Base-by-base conservation (phyloP, 2,888 invertebrate species). In the Melieria omissa region DNA sequence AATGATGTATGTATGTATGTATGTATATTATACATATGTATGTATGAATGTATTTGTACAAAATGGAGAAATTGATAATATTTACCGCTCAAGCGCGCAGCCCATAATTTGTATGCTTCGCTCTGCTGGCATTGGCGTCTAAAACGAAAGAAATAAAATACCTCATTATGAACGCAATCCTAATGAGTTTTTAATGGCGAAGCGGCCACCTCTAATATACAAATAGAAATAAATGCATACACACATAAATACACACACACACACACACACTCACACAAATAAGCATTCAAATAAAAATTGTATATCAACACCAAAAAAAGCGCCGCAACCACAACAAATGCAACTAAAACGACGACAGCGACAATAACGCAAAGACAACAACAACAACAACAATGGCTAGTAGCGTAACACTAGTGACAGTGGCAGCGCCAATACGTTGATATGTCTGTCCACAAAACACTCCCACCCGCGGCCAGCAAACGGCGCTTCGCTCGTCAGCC, bases 141-240 rank as follows among this genome's bases (percentile, higher is more conserved):
- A 49, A 49, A 49, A 49, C 49, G 9, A 10, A 9, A 49, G 10
- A 9, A 10, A 12, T 42, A 47, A 52, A 16, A 29, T 44, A 12
- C 47, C 55, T 63, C 57, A 73, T 66, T 71, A 67, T 52, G 63
- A 64, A 64, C 63, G 58, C 70, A 61, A 55, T 63, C 52, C 81
- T 83, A 82, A 83, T 82, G 83, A 78, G 80, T 82, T 83, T 82
- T 83, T 82, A 83, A 82, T 82, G 83, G 81, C 79, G 76, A 62
- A 29, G 29, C 29, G 29, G 46, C 47, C 49, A 14, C 63, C 29
- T 12, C 12, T 7, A 16, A 42, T 7, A 41, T 14, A 41, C 46
- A 64, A 41, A 49, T 52, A 62, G 42, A 54, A 65, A 5, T 46
- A 70, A 65, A 44, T 62, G 7, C 8, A 58, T 9, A 47, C 41